A percentile compares a stretch with the other conserved stretches of the same genome.
These are phyloP conservation scores for Clepsis dumicolana DNA, from an alignment of 2,888 invertebrate genomes.

Conservation along the genomic window DNA sequence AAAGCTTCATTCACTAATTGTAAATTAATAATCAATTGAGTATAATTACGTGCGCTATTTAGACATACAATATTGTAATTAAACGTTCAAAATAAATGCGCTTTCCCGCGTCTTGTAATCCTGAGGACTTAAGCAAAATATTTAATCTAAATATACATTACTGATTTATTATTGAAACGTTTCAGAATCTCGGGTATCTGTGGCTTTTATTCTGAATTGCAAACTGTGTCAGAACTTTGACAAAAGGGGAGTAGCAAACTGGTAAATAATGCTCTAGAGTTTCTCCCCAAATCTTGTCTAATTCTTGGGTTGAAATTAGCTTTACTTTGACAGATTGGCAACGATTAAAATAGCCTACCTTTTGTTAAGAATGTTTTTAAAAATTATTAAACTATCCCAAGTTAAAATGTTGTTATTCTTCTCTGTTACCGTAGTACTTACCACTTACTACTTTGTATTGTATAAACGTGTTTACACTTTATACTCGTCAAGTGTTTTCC, in stretches of 20 bases:
- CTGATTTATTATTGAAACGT: slow-evolving; percentile 64
- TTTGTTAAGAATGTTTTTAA: neutral
- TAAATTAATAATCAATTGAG: too few species aligned
- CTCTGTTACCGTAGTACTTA: too few species aligned
- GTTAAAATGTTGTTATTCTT: too few species aligned
- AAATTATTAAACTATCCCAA: neutral
- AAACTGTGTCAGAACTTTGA: neutral
- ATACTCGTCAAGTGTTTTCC: too few species aligned
- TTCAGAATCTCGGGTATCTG: slow-evolving; percentile 53
- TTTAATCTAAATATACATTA: slow-evolving; percentile 11
- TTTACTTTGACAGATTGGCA: slow-evolving; percentile 1
- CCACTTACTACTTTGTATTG: too few species aligned
- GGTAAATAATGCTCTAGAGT: neutral
- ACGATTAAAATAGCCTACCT: neutral
- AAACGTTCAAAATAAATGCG: slow-evolving; percentile 7
- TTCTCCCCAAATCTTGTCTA: neutral
- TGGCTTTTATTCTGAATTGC: slow-evolving; percentile 51
- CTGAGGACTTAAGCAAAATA: neutral
- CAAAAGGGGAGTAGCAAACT: slow-evolving; percentile 1
- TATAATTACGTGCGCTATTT: neutral
- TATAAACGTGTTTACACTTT: too few species aligned
- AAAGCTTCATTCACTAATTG: too few species aligned
- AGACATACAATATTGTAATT: neutral
- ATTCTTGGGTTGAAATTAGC: neutral
- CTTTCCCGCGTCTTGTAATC: slow-evolving; percentile 19